Evolutionary conservation across 2,888 invertebrate genomes (phyloP).

Genomic region (Cryptocephalus moraei): DNA sequence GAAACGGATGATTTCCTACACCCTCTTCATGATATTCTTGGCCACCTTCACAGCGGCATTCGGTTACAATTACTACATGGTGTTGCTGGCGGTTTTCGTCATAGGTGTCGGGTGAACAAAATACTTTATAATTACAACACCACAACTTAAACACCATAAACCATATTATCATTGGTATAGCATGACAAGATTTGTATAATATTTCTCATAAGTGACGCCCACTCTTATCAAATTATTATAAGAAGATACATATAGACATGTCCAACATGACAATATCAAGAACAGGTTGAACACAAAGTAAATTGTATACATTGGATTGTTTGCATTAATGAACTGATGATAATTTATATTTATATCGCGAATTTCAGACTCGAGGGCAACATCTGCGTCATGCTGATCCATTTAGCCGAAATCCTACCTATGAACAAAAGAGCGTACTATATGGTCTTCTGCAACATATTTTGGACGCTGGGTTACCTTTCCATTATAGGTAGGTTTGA

Average conservation of each 20-base stretch:
- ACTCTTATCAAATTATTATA: too few species aligned
- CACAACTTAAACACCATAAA: background rate
- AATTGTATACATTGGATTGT: too few species aligned
- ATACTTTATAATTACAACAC: background rate
- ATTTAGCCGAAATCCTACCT: conserved; percentile 37
- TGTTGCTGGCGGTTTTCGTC: conserved; percentile 32
- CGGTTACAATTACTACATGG: conserved; percentile 30
- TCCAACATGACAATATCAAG: too few species aligned
- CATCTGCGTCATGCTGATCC: conserved; percentile 30
- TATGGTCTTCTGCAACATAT: conserved; percentile 31
- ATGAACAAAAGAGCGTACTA: conserved; percentile 31
- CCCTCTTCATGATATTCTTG: conserved; percentile 32
- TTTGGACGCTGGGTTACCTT: conserved; percentile 33
- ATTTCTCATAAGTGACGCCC: too few species aligned
- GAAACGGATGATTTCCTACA: conserved; percentile 30
- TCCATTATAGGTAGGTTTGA: conserved; percentile 13
- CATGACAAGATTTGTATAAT: too few species aligned
- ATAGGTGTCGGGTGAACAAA: conserved; percentile 19
- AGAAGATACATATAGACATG: too few species aligned
- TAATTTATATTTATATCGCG: too few species aligned
- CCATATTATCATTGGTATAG: too few species aligned
- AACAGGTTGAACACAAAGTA: too few species aligned
- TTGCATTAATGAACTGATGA: too few species aligned
- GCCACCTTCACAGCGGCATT: conserved; percentile 34
- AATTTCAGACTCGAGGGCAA: conserved; percentile 34